phyloP scores from a whole-genome alignment of 2,888 invertebrate species.

The Pyrrhia umbra region DNA sequence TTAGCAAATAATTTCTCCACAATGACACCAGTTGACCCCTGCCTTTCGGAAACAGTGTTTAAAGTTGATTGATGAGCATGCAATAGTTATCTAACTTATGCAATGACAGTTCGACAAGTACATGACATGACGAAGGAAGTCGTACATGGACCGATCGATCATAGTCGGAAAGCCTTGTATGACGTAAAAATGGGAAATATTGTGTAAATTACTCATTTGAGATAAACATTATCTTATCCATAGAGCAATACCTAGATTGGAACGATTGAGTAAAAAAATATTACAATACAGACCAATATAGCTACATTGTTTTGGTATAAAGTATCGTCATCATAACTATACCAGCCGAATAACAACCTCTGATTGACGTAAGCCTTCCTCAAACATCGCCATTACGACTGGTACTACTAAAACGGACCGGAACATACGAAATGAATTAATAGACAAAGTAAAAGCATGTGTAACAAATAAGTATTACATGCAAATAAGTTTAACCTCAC shows the following conservation, averaged over 20 bases:
- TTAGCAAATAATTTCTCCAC: slow-evolving; percentile 49
- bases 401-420: not conserved
- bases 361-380: not conserved
- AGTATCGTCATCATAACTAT: too few relatives aligned
- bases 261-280: slow-evolving; percentile 2
- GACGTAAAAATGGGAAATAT: slow-evolving; percentile 43
- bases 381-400: not conserved
- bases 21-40: slow-evolving; percentile 61
- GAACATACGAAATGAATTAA: not conserved
- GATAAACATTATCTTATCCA: slow-evolving; percentile 37
- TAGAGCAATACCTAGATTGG: slow-evolving; percentile 7
- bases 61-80: slow-evolving; percentile 67
- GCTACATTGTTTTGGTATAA: too few relatives aligned
- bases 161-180: slow-evolving; percentile 44
- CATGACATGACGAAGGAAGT: slow-evolving; percentile 60
- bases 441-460: not conserved
- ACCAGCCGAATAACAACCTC: not conserved
- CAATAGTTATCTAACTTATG: slow-evolving; percentile 61
- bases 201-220: slow-evolving; percentile 25
- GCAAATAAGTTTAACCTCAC: slow-evolving; percentile 18
- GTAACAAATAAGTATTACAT: not conserved
- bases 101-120: slow-evolving; percentile 67
- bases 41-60: slow-evolving; percentile 42
- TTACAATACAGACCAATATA: not conserved
- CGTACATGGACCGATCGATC: slow-evolving; percentile 62